These are phyloP conservation scores for Apogon hyalosoma DNA, from an alignment of 2,797 vertebrate species.

Conservation along the genomic window DNA sequence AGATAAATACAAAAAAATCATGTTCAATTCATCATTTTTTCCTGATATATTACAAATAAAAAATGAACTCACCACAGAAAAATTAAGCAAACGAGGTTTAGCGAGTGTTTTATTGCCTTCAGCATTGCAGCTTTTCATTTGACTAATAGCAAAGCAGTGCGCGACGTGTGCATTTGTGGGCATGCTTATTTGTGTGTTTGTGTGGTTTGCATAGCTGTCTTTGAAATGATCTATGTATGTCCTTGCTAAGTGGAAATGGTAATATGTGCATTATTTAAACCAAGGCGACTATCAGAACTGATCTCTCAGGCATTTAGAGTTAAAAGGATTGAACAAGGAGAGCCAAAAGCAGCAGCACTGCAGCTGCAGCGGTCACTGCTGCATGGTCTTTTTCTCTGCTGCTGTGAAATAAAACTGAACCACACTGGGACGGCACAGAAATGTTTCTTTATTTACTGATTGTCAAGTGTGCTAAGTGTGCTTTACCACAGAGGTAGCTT, in stretches of 20 bases:
- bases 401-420: slow-evolving; percentile 21
- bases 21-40: too few relatives aligned
- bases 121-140: slow-evolving; percentile 38
- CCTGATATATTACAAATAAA: slow-evolving; percentile 1
- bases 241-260: slow-evolving; percentile 53
- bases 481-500: neutral
- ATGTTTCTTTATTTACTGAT: slow-evolving; percentile 22
- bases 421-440: neutral
- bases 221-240: slow-evolving; percentile 45
- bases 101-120: slow-evolving; percentile 17
- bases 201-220: slow-evolving; percentile 15
- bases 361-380: slow-evolving; percentile 6
- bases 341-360: slow-evolving; percentile 18
- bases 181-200: slow-evolving; percentile 14
- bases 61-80: neutral
- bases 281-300: slow-evolving; percentile 33
- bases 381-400: slow-evolving; percentile 3
- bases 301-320: slow-evolving; percentile 34
- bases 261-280: slow-evolving; percentile 69
- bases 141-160: slow-evolving; percentile 26
- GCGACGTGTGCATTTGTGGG: slow-evolving; percentile 7
- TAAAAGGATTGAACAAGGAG: slow-evolving; percentile 31
- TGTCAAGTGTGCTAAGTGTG: neutral
- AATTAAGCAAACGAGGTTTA: slow-evolving; percentile 22
- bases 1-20: slow-evolving; percentile 7